These are phyloP conservation scores for Anastrepha ludens DNA, from an alignment of 1,140 invertebrate genomes.

Conservation along the genomic window DNA sequence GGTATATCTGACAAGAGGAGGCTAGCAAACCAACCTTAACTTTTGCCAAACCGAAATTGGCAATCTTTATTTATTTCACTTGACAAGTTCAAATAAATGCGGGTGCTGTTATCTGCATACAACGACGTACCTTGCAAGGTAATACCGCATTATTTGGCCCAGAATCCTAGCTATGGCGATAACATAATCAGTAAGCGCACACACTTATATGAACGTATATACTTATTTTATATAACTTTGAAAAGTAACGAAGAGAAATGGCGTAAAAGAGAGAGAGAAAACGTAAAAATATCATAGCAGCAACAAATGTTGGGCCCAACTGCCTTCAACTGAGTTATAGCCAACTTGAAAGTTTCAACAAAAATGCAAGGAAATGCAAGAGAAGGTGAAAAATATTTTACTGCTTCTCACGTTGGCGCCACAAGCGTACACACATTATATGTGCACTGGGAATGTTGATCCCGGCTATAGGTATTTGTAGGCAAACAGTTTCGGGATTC, in stretches of 20 bases:
- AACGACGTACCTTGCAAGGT: not conserved
- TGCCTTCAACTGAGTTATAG: constrained; percentile 14
- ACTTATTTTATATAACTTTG: not conserved
- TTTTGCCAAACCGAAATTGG: not conserved
- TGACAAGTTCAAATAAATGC: not conserved
- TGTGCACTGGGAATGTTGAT: not conserved
- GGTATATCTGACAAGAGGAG: too few species aligned
- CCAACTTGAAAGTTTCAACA: constrained; percentile 18
- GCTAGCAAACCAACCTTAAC: not conserved
- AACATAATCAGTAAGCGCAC: constrained; percentile 15
- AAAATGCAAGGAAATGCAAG: not conserved
- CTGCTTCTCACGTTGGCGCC: constrained; percentile 28
- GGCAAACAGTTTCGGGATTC: not conserved
- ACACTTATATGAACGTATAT: not conserved
- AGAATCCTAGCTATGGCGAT: not conserved
- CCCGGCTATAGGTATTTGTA: not conserved
- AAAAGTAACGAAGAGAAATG: constrained; percentile 41
- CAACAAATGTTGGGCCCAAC: not conserved
- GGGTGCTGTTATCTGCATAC: not conserved
- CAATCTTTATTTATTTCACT: constrained; percentile 27
- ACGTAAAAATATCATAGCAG: not conserved
- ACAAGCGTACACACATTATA: not conserved
- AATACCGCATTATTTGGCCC: not conserved
- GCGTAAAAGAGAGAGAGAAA: not conserved
- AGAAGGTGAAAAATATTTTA: constrained; percentile 39